Percentiles rank a stretch among this genome's conserved stretches.
These are phyloP conservation scores for Lerema accius DNA, from an alignment of 1,140 invertebrate genomes.

Conservation along the genomic window DNA sequence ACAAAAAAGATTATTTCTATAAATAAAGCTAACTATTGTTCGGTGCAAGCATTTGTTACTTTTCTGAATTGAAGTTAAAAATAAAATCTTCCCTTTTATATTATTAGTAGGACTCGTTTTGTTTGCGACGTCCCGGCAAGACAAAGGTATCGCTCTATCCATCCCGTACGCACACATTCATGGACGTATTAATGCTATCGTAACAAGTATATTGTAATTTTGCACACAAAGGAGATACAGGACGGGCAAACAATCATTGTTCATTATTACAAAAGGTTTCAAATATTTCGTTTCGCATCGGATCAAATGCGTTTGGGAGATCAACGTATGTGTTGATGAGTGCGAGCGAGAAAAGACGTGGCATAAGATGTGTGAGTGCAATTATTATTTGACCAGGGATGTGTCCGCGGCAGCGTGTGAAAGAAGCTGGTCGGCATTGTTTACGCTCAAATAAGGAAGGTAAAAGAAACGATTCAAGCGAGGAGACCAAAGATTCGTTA, in stretches of 20 bases:
- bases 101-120: constrained; percentile 79
- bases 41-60: constrained; percentile 75
- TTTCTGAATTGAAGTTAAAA: constrained; percentile 80
- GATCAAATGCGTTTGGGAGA: constrained; percentile 74
- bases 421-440: constrained; percentile 77
- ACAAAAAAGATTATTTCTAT: constrained; percentile 82
- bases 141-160: constrained; percentile 79
- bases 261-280: constrained; percentile 82
- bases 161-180: constrained; percentile 73
- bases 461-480: constrained; percentile 66
- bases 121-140: constrained; percentile 79
- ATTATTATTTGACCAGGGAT: constrained; percentile 83
- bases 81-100: constrained; percentile 80
- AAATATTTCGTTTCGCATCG: constrained; percentile 79
- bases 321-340: constrained; percentile 63
- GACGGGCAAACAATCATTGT: constrained; percentile 81
- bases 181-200: constrained; percentile 68
- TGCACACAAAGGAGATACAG: constrained; percentile 79
- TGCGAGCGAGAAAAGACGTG: constrained; percentile 57
- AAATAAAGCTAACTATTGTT: constrained; percentile 80
- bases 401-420: constrained; percentile 78
- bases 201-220: constrained; percentile 82
- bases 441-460: constrained; percentile 79
- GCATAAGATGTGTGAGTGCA: constrained; percentile 65
- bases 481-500: constrained; percentile 59